Evolutionary conservation across 2,888 invertebrate genomes (phyloP).

Genomic region (Andrena bicolor): DNA sequence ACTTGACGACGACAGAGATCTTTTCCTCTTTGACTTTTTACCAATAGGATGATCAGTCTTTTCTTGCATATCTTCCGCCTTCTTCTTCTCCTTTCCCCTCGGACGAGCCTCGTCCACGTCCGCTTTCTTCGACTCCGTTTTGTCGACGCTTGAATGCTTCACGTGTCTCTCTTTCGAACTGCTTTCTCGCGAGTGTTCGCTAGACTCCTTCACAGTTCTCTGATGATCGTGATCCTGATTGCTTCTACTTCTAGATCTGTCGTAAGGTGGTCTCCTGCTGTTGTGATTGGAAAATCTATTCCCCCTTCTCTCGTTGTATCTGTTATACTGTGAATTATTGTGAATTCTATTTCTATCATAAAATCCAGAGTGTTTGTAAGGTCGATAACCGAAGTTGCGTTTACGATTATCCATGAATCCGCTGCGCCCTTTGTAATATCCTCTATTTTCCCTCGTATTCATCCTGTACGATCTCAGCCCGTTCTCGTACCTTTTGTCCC

Average conservation of each 20-base stretch:
- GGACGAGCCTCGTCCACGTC: constrained; percentile 21
- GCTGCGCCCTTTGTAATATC: constrained; percentile 56
- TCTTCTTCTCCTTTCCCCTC: constrained; percentile 57
- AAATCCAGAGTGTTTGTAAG: constrained; percentile 62
- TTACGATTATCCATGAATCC: constrained; percentile 59
- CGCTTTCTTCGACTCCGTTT: constrained; percentile 35
- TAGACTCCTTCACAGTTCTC: constrained; percentile 50
- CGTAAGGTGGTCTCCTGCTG: constrained; percentile 53
- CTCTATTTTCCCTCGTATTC: constrained; percentile 56
- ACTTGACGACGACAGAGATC: constrained; percentile 75
- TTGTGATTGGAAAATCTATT: constrained; percentile 49
- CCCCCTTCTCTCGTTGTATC: constrained; percentile 59
- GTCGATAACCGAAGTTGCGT: constrained; percentile 53
- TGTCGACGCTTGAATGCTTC: constrained; percentile 48
- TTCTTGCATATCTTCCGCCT: constrained; percentile 43
- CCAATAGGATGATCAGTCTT: constrained; percentile 54
- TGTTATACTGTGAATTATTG: constrained; percentile 65
- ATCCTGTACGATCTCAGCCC: constrained; percentile 51
- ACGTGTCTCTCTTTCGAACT: constrained; percentile 56
- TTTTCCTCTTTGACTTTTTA: constrained; percentile 71
- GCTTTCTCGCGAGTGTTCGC: constrained; percentile 56
- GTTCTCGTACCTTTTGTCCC: constrained; percentile 56
- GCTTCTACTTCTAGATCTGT: constrained; percentile 64
- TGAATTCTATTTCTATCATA: constrained; percentile 64
- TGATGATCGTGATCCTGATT: constrained; percentile 59